Evolutionary conservation across 1,140 invertebrate species (phyloP), one percentile per base, ranked within the genome.

Genomic region (Calycopis cecrops): DNA sequence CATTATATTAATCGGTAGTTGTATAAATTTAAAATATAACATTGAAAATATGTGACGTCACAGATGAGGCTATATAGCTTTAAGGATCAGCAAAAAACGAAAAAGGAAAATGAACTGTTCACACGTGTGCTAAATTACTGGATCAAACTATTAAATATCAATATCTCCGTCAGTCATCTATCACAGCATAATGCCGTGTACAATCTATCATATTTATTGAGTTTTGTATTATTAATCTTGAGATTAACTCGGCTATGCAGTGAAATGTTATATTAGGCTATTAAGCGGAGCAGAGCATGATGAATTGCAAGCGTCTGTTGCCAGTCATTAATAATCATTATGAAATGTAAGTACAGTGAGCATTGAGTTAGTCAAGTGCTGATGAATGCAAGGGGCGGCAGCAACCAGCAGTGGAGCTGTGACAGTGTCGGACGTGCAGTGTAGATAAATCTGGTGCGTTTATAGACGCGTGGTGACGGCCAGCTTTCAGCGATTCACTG

Each of bases 371-470:
- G 52, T 67, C 64, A 62, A 60, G 21, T 3, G 21, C 60, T 60
- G 57, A 61, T 64, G 62, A 69, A 62, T 67, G 67, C 63, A 65
- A 57, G 67, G 69, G 60, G 59, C 51, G 60, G 63, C 56, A 52
- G 64, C 65, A 63, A 66, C 68, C 66, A 64, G 62, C 68, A 65
- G 52, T 76, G 60, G 63, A 63, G 65, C 69, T 65, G 71, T 77
- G 79, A 79, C 63, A 73, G 62, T 59, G 64, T 68, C 63, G 64
- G 74, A 69, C 71, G 67, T 56, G 64, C 59, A 62, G 56, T 49
- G 62, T 59, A 67, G 68, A 82, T 78, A 82, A 79, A 78, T 79
- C 76, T 76, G 65, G 69, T 50, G 64, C 71, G 73, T 71, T 76
- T 79, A 67, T 73, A n/a, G n/a, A 71, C 70, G 64, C 64, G 48